Base-by-base conservation (phyloP, 2,113 vertebrate genomes). In the Chaetorhynchus papuensis region DNA sequence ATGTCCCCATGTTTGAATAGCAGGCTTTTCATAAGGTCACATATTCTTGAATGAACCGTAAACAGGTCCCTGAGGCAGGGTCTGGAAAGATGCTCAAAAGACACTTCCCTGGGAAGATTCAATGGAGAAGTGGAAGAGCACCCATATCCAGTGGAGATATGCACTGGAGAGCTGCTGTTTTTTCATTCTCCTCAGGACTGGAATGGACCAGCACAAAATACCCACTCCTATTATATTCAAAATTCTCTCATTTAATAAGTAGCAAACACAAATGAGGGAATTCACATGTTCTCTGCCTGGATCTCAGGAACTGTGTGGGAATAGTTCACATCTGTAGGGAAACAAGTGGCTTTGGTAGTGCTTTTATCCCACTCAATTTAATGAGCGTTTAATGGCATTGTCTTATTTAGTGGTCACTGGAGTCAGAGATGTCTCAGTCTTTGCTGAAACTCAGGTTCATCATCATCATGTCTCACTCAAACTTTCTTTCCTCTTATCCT, bases 41-140 rank as follows among this genome's bases (percentile, higher is more conserved):
- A 4, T 39, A 33, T 44, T 79, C 19, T 79, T 27, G 16, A 93
- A 37, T 13, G 10, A 91, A 54, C 15, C 22, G 23, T 24, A 12
- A 65, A 24, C 3, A 37, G 11, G 16, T n/a, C 75, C 3, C 13
- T 59, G 54, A 61, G 13, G 10, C 0, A 0, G 26, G 9, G 8
- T 49, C 9, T 45, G 56, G 12, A 35, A 91, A 90, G 13, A 19
- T 49, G 15, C 10, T 41, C 53, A 30, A 47, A 84, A 79, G 11
- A 8, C 13, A 41, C 30, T 66, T 11, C 5, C 18, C 26, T 61
- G 17, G 83, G 33, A 53, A 47, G 57, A 53, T 23, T 72, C 33
- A 44, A 14, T 39, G 49, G 35, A 68, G 52, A 19, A 44, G 26
- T 9, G 16, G 35, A 79, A 88, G 8, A 63, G 1, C 7, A 37